These are phyloP conservation scores for Apoda limacodes DNA, from an alignment of 2,888 invertebrate genomes.

Conservation along the genomic window DNA sequence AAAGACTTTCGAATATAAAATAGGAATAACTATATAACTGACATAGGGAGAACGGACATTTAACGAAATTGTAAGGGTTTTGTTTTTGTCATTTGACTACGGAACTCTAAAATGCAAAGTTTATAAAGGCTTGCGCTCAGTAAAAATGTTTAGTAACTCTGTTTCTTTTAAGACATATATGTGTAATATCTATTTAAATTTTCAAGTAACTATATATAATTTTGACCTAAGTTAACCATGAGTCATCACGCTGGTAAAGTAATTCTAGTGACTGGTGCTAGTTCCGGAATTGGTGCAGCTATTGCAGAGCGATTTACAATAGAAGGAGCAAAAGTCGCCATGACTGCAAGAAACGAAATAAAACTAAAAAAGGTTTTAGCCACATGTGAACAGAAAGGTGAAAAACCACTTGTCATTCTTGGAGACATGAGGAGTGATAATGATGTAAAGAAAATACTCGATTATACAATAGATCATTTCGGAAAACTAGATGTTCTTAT, in stretches of 20 bases:
- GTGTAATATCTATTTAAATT: too few species aligned
- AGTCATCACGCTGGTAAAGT: neutral
- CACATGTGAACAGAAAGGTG: slow-evolving; percentile 14
- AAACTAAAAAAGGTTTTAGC: slow-evolving; percentile 68
- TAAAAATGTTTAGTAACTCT: too few species aligned
- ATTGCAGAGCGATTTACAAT: slow-evolving; percentile 70
- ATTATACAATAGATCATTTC: slow-evolving; percentile 15
- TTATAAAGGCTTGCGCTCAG: too few species aligned
- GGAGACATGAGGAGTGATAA: slow-evolving; percentile 18
- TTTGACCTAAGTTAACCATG: too few species aligned
- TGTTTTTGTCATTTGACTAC: too few species aligned
- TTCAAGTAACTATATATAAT: too few species aligned
- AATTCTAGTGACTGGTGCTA: slow-evolving; percentile 52
- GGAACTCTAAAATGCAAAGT: too few species aligned
- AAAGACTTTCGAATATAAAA: too few species aligned
- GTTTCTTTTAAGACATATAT: neutral
- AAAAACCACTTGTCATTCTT: slow-evolving; percentile 13
- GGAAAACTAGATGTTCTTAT: slow-evolving; percentile 17
- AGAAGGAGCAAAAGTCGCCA: slow-evolving; percentile 66
- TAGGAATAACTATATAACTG: too few species aligned
- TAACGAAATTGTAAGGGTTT: too few species aligned
- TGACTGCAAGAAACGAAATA: slow-evolving; percentile 72
- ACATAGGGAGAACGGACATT: too few species aligned
- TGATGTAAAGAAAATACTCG: slow-evolving; percentile 14
- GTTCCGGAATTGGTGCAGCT: slow-evolving; percentile 75